Conservation (phyloP, 1,140 invertebrate species). For the Drosophila repletoides region DNA sequence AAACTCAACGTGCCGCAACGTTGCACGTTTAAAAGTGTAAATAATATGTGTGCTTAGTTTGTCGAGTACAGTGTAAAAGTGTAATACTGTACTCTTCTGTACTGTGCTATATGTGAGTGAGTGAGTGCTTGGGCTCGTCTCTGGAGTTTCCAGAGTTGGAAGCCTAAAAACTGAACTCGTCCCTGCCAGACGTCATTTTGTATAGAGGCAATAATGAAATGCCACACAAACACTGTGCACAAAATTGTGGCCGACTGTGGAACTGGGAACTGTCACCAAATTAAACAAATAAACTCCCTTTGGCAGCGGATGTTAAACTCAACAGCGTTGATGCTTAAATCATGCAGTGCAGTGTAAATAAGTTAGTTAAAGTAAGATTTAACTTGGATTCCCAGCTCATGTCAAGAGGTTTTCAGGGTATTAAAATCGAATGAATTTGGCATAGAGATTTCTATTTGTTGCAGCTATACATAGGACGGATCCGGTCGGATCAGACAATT, state of each 20-base stretch:
- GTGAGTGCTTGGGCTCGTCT: slow-evolving; percentile 10
- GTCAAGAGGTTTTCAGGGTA: too few relatives aligned
- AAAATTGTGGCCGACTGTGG: not conserved
- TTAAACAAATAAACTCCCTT: slow-evolving; percentile 58
- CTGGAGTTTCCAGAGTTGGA: slow-evolving; percentile 27
- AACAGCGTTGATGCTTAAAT: slow-evolving; percentile 48
- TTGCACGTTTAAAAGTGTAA: slow-evolving; percentile 79
- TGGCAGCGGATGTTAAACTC: slow-evolving; percentile 46
- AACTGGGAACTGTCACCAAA: slow-evolving; percentile 38
- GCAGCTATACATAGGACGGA: too few relatives aligned
- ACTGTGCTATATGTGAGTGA: not conserved
- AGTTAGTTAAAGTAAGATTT: not conserved
- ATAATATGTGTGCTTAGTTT: slow-evolving; percentile 70
- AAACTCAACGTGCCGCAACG: slow-evolving; percentile 68
- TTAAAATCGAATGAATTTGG: too few relatives aligned
- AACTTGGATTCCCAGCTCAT: not conserved
- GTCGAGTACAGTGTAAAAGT: slow-evolving; percentile 33
- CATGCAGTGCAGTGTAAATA: slow-evolving; percentile 58
- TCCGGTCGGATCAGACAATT: too few relatives aligned
- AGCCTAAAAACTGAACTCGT: slow-evolving; percentile 48
- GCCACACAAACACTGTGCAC: slow-evolving; percentile 27
- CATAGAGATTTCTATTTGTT: too few relatives aligned
- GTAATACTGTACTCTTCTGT: not conserved
- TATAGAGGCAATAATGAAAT: slow-evolving; percentile 65
- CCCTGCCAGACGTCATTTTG: slow-evolving; percentile 9